Base-by-base conservation (phyloP, 1,140 invertebrate species). In the Octopus bimaculoides region DNA sequence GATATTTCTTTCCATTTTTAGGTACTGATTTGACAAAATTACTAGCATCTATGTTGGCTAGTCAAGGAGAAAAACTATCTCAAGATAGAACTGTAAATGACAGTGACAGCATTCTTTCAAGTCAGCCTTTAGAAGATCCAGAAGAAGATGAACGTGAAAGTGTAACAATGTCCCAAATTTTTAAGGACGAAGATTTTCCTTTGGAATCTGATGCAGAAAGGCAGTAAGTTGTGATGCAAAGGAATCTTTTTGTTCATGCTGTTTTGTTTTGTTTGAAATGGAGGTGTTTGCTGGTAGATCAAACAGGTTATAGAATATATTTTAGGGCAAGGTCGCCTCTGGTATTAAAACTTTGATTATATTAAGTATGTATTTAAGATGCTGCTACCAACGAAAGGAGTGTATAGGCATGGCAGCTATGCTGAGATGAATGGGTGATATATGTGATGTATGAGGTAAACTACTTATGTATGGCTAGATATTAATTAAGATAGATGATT, bases 1-100 rank as follows among this genome's bases (percentile, higher is more conserved):
- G 66, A 71, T 6, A n/a, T 71, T 71, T 71, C 17, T 71, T 61
- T 12, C 56, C 56, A 12, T 71, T 71, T 71, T 71, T 71, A 71
- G 66, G 66, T 71, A n/a, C 66, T n/a, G 66, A 71, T 71, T 14
- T 71, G 7, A 71, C 66, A 5, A 71, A 71, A 17, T 71, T 71
- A 71, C 66, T 71, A 6, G 66, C 66, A 71, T 71, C 66, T 14
- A n/a, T 71, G 26, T 20, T 71, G 66, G 66, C 66, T 20, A 71
- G 66, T 71, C 66, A 71, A 17, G 66, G 66, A 71, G 26, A 20
- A 14, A 14, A 71, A 3, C 17, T 4, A n/a, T 61, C 56, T 12
- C 56, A 61, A 12, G 9, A n/a, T 1, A 14, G 6, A n/a, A 71
- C 8, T 5, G 14, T n/a, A 10, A 20, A 71, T n/a, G 66, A 71